Conservation (phyloP, 2,888 invertebrate species). For the Agrotis segetum region DNA sequence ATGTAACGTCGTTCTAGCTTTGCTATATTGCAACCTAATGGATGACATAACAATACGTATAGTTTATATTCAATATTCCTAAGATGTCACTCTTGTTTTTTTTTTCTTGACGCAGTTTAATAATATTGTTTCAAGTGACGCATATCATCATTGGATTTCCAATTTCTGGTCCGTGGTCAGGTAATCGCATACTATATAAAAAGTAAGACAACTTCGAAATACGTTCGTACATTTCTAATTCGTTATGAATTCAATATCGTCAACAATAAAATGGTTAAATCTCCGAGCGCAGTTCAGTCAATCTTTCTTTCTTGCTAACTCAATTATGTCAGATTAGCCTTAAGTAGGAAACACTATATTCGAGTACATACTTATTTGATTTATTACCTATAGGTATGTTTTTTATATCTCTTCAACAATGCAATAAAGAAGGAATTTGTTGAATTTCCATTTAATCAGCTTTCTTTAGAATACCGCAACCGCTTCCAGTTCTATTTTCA, state of each 20-base stretch:
- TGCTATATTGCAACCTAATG: constrained; percentile 7
- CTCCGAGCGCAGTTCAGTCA: constrained; percentile 38
- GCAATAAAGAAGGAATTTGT: neutral
- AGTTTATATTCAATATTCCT: constrained; percentile 22
- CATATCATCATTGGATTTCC: constrained; percentile 31
- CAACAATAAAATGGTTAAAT: constrained; percentile 35
- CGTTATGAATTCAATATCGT: neutral
- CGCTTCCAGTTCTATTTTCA: neutral
- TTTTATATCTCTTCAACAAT: neutral
- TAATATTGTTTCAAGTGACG: constrained; percentile 58
- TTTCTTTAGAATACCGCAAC: neutral
- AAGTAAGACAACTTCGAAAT: neutral
- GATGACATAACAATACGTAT: constrained; percentile 6
- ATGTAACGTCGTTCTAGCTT: neutral
- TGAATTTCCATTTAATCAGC: neutral
- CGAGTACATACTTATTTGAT: neutral
- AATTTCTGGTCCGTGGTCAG: constrained; percentile 6
- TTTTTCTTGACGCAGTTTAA: constrained; percentile 33
- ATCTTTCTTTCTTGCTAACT: constrained; percentile 63
- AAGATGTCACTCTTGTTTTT: constrained; percentile 14
- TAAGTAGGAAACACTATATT: neutral
- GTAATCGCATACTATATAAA: neutral
- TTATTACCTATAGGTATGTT: neutral
- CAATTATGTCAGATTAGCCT: no score
- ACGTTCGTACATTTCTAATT: constrained; percentile 1